Conservation (phyloP, 2,888 invertebrate species). For the Diaphora mendica region DNA sequence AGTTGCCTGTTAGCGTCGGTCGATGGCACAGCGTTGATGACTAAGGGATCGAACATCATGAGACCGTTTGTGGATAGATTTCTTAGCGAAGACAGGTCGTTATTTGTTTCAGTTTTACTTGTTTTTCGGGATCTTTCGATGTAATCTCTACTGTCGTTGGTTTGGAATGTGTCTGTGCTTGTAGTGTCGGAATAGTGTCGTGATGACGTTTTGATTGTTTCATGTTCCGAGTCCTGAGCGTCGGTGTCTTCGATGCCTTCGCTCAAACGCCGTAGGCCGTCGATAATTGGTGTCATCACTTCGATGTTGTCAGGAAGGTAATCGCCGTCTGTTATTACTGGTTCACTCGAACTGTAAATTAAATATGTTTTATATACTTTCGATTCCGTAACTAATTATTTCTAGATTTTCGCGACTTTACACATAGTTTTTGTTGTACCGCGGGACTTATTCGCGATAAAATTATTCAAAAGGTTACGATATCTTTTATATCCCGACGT, state of each 20-base stretch:
- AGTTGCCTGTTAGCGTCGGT: slow-evolving; percentile 68
- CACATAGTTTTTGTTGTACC: no score
- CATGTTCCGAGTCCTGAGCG: slow-evolving; percentile 55
- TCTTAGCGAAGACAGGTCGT: slow-evolving; percentile 74
- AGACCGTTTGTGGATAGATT: slow-evolving; percentile 81
- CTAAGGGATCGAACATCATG: slow-evolving; percentile 83
- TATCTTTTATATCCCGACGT: no score
- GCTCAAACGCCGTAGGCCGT: slow-evolving; percentile 74
- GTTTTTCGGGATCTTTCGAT: slow-evolving; percentile 68
- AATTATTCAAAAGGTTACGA: no score
- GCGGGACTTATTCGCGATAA: no score
- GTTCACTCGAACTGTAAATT: slow-evolving; percentile 72
- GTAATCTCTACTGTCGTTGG: slow-evolving; percentile 58
- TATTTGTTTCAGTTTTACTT: slow-evolving; percentile 70
- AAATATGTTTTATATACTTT: background rate
- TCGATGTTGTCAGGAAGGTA: slow-evolving; percentile 83
- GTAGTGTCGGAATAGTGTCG: slow-evolving; percentile 59
- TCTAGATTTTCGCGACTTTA: no score
- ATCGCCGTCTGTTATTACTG: slow-evolving; percentile 75
- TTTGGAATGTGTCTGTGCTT: slow-evolving; percentile 74
- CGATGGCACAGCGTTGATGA: slow-evolving; percentile 75
- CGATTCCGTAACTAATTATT: background rate
- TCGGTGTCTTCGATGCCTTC: slow-evolving; percentile 61
- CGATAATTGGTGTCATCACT: slow-evolving; percentile 82
- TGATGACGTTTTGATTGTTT: slow-evolving; percentile 34